Percentiles rank a stretch among this genome's conserved stretches.
These are phyloP conservation scores for Amiota communis DNA, from an alignment of 2,888 invertebrate species.

Conservation along the genomic window DNA sequence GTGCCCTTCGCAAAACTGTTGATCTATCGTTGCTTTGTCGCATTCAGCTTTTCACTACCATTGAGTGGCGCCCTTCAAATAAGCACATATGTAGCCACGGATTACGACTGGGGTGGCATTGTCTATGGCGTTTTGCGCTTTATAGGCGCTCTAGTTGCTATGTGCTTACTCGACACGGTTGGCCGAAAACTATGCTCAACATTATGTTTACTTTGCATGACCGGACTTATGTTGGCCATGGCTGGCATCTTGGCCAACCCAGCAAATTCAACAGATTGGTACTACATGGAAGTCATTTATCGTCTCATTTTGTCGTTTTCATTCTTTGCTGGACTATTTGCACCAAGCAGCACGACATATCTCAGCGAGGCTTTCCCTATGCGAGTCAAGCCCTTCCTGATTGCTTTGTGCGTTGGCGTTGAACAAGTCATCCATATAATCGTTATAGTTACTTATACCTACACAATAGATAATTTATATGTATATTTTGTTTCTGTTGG, in stretches of 20 bases:
- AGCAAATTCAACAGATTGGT: constrained; percentile 7
- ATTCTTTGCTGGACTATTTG: constrained; percentile 59
- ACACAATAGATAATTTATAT: constrained; percentile 25
- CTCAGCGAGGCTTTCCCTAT: constrained; percentile 65
- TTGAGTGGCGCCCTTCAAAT: constrained; percentile 38
- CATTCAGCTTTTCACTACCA: constrained; percentile 63
- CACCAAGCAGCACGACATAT: constrained; percentile 55
- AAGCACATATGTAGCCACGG: neutral
- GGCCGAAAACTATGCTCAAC: constrained; percentile 55
- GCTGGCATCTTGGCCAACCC: constrained; percentile 45
- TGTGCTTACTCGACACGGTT: constrained; percentile 49
- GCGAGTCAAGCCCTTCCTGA: constrained; percentile 54
- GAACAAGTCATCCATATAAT: constrained; percentile 60
- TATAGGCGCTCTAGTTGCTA: constrained; percentile 47
- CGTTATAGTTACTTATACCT: constrained; percentile 42
- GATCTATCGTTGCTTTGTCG: constrained; percentile 58
- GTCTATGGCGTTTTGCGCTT: constrained; percentile 54
- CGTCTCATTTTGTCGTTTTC: constrained; percentile 55
- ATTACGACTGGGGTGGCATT: constrained; percentile 44
- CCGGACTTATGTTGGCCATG: constrained; percentile 53
- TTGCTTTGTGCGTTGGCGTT: constrained; percentile 53
- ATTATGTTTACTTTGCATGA: constrained; percentile 52
- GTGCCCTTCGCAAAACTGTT: constrained; percentile 60
- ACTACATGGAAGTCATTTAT: constrained; percentile 47
- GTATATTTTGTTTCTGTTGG: constrained; percentile 51